Conservation (phyloP, 2,113 vertebrate genomes). For the Pristiophorus japonicus region DNA sequence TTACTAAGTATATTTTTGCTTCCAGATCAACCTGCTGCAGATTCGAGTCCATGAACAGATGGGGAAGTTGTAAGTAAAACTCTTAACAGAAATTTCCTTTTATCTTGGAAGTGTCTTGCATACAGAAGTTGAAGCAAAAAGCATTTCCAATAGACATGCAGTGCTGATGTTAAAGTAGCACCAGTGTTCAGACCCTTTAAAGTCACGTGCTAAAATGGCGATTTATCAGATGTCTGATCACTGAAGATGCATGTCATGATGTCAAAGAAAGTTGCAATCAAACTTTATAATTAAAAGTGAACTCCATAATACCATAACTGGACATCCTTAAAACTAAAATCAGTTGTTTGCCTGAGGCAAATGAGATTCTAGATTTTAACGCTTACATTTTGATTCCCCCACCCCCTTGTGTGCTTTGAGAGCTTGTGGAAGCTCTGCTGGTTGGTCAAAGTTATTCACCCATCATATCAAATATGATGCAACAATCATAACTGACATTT, state of each 20-base stretch:
- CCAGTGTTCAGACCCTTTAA: background rate
- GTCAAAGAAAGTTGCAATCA: no score
- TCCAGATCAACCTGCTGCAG: constrained; percentile 13
- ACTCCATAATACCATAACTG: background rate
- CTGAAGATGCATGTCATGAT: no score
- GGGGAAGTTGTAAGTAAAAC: constrained; percentile 22
- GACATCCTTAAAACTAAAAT: background rate
- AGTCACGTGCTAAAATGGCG: no score
- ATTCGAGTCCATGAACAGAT: constrained; percentile 21
- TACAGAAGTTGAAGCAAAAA: background rate
- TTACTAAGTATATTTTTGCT: background rate
- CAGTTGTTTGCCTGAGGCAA: background rate
- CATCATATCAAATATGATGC: no score
- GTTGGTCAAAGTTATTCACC: no score
- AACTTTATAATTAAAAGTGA: background rate
- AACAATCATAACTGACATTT: no score
- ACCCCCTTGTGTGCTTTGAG: background rate
- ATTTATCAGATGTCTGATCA: no score
- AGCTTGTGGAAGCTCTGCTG: background rate
- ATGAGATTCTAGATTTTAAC: background rate
- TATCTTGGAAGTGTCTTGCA: background rate
- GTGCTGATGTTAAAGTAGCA: background rate
- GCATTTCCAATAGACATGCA: background rate
- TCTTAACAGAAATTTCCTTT: background rate
- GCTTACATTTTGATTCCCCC: background rate